These are phyloP conservation scores for Petrocephalus schoutedeni DNA, from an alignment of 2,797 vertebrate genomes.

Conservation along the genomic window DNA sequence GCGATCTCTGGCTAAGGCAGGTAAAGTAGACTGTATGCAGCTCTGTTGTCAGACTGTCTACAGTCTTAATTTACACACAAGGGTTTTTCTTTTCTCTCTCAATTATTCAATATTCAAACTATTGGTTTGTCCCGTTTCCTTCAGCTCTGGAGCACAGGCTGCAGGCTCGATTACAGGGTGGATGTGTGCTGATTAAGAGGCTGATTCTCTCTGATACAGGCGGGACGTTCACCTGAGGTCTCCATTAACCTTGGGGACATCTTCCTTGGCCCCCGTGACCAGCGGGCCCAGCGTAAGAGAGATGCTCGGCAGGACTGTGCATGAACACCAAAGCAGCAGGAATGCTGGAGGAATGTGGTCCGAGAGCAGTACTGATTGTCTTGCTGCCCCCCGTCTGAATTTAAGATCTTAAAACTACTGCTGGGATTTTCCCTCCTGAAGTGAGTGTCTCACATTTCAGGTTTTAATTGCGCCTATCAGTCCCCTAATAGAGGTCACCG, in stretches of 20 bases:
- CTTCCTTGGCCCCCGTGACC: slow-evolving; percentile 48
- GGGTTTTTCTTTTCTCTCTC: slow-evolving; percentile 50
- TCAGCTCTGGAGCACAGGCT: slow-evolving; percentile 48
- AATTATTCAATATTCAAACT: slow-evolving; percentile 39
- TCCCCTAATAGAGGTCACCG: not conserved
- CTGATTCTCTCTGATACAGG: slow-evolving; percentile 57
- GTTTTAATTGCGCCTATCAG: not conserved
- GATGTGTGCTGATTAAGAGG: slow-evolving; percentile 58
- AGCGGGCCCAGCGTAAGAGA: slow-evolving; percentile 49
- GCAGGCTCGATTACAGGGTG: slow-evolving; percentile 61
- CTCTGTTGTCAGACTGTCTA: slow-evolving; percentile 43
- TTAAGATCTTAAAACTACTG: not conserved
- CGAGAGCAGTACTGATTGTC: not conserved
- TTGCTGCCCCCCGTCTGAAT: not conserved
- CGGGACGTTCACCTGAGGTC: slow-evolving; percentile 61
- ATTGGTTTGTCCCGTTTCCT: slow-evolving; percentile 27
- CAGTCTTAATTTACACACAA: slow-evolving; percentile 54
- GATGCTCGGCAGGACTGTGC: slow-evolving; percentile 37
- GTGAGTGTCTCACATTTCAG: not conserved
- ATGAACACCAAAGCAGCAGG: not conserved
- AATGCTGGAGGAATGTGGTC: not conserved
- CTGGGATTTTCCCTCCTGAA: not conserved
- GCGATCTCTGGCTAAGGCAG: not conserved
- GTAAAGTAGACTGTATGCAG: not conserved
- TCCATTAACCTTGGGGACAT: slow-evolving; percentile 55